phyloP scores from a whole-genome alignment of 2,888 invertebrate genomes.

The Idaea straminata region DNA sequence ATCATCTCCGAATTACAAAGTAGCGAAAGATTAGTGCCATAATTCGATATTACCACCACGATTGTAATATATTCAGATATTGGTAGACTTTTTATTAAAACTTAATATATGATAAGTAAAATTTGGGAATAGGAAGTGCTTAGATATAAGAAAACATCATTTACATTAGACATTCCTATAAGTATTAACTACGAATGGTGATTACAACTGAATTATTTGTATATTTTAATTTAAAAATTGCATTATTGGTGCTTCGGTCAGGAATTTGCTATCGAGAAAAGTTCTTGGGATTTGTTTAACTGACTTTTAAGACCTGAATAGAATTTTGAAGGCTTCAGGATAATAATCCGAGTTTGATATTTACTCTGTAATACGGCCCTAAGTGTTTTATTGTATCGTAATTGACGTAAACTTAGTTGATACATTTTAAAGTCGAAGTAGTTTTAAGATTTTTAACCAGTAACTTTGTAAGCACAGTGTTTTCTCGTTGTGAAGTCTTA shows the following conservation, averaged over 20 bases:
- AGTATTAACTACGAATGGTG: conserved; percentile 35
- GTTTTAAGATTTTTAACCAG: background rate
- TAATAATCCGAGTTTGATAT: no score
- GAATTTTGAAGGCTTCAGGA: background rate
- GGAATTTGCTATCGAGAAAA: conserved; percentile 11
- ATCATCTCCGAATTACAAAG: background rate
- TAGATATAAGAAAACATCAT: conserved; percentile 20
- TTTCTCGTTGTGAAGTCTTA: background rate
- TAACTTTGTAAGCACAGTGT: background rate
- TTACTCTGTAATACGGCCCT: background rate
- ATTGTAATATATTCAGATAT: conserved; percentile 20
- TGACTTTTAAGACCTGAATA: background rate
- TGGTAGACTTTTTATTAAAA: conserved; percentile 24
- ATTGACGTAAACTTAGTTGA: background rate
- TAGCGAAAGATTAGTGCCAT: background rate
- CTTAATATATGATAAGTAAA: conserved; percentile 22
- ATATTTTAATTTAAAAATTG: conserved; percentile 16
- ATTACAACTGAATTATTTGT: conserved; percentile 22
- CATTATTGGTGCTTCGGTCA: conserved; percentile 19
- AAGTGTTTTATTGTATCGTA: background rate
- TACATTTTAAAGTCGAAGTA: background rate
- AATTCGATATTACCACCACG: background rate
- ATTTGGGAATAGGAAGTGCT: conserved; percentile 10
- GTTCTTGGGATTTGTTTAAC: background rate
- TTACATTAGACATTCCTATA: conserved; percentile 52